phyloP scores from a whole-genome alignment of 35 echinoderm and acorn worm genomes.

The Acanthaster planci region DNA sequence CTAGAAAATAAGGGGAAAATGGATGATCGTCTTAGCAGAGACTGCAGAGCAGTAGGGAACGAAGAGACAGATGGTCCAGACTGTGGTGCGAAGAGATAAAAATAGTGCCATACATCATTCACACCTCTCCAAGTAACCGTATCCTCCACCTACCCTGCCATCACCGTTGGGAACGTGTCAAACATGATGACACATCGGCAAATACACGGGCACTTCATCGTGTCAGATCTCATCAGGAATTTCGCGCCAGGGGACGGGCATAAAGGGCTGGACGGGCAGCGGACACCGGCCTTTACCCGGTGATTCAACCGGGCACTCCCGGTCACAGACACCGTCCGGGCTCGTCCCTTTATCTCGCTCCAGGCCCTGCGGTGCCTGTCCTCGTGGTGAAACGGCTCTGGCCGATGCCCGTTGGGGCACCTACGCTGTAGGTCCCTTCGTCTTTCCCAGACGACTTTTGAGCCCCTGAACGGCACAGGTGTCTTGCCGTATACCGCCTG shows the following conservation, averaged over 20 bases:
- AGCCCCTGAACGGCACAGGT: slow-evolving; percentile 8
- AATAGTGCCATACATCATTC: no score
- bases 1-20: no score
- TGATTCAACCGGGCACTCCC: slow-evolving; percentile 1
- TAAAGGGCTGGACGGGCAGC: no score
- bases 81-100: no score
- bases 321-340: not conserved
- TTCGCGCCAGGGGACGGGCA: slow-evolving; percentile 3
- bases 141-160: not conserved
- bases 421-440: slow-evolving; percentile 19
- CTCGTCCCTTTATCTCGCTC: not conserved
- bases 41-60: no score
- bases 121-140: no score
- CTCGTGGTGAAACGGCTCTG: not conserved
- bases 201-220: not conserved
- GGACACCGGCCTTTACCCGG: not conserved
- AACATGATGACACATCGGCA: not conserved
- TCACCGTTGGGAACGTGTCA: not conserved
- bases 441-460: not conserved
- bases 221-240: slow-evolving; percentile 7
- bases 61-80: no score
- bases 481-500: not conserved
- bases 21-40: no score
- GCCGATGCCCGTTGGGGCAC: slow-evolving; percentile 23
- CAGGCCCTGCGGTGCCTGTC: not conserved